Conservation (phyloP, 1,140 invertebrate species). For the Ceratoteleas bidentatus region DNA sequence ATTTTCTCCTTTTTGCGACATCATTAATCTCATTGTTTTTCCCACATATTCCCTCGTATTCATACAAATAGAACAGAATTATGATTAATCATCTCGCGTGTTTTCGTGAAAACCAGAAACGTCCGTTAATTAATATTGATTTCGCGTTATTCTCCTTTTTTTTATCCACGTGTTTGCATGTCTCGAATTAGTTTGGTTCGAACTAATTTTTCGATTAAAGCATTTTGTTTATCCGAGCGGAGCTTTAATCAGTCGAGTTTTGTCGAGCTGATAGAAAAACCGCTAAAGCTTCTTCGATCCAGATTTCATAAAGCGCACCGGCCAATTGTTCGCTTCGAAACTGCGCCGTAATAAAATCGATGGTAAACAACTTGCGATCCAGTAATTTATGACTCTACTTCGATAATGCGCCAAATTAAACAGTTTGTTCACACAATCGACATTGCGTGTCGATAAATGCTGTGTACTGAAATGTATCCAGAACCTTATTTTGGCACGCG, state of each 20-base stretch:
- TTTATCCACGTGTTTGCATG: not conserved
- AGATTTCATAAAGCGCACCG: not conserved
- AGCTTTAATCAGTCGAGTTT: not conserved
- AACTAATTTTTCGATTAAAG: not conserved
- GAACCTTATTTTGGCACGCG: slow-evolving; percentile 14
- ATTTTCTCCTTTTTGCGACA: not conserved
- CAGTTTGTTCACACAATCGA: slow-evolving; percentile 25
- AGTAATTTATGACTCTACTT: slow-evolving; percentile 13
- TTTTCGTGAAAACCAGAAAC: not conserved
- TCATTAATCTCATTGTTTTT: not conserved
- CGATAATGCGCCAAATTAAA: slow-evolving; percentile 1
- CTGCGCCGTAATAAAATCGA: too few species aligned
- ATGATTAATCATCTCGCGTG: not conserved
- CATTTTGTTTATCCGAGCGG: not conserved
- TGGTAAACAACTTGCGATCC: not conserved
- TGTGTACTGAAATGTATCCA: slow-evolving; percentile 4
- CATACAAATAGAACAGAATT: not conserved
- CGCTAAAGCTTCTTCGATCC: not conserved
- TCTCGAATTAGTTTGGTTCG: not conserved
- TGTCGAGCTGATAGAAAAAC: not conserved
- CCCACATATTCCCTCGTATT: not conserved
- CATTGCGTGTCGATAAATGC: slow-evolving; percentile 27
- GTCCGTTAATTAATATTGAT: not conserved
- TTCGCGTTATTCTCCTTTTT: not conserved
- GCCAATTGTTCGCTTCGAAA: too few species aligned